These are phyloP conservation scores for Nemapogon koenigi DNA, from an alignment of 2,888 invertebrate species.

Conservation along the genomic window DNA sequence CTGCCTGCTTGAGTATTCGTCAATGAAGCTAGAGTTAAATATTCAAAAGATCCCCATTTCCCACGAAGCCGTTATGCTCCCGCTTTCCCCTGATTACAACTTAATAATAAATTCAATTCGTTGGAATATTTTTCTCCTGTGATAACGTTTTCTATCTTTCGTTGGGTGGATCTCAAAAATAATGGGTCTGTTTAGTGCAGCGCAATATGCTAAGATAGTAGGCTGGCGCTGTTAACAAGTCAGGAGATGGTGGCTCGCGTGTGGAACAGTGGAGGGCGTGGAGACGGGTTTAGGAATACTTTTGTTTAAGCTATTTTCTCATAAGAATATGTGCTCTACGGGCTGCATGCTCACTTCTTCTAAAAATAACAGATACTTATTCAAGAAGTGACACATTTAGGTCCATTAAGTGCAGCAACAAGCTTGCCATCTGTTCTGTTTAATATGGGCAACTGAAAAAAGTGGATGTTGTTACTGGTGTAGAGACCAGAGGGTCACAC, in stretches of 20 bases:
- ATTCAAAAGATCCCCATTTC: constrained; percentile 20
- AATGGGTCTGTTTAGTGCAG: constrained; percentile 59
- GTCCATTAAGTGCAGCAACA: too few species aligned
- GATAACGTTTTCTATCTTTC: constrained; percentile 52
- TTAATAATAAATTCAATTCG: constrained; percentile 62
- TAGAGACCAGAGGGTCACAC: too few species aligned
- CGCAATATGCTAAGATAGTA: constrained; percentile 65
- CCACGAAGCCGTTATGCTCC: not conserved
- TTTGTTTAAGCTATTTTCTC: too few species aligned
- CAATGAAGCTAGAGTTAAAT: constrained; percentile 34
- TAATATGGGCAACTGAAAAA: too few species aligned
- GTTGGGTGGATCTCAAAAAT: constrained; percentile 43
- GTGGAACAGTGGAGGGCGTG: too few species aligned
- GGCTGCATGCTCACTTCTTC: too few species aligned
- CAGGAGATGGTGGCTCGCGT: constrained; percentile 60
- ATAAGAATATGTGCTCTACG: too few species aligned
- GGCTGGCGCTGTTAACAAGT: constrained; percentile 60
- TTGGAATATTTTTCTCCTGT: constrained; percentile 49
- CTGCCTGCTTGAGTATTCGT: constrained; percentile 33
- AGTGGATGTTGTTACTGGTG: too few species aligned
- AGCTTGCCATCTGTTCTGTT: too few species aligned
- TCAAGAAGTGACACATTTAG: too few species aligned
- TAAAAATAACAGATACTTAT: too few species aligned
- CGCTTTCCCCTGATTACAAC: constrained; percentile 9
- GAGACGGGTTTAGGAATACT: too few species aligned